Evolutionary conservation across 2,888 invertebrate species (phyloP), one percentile per base, ranked within the genome.

Genomic region (Caenorhabditis imperialis): DNA sequence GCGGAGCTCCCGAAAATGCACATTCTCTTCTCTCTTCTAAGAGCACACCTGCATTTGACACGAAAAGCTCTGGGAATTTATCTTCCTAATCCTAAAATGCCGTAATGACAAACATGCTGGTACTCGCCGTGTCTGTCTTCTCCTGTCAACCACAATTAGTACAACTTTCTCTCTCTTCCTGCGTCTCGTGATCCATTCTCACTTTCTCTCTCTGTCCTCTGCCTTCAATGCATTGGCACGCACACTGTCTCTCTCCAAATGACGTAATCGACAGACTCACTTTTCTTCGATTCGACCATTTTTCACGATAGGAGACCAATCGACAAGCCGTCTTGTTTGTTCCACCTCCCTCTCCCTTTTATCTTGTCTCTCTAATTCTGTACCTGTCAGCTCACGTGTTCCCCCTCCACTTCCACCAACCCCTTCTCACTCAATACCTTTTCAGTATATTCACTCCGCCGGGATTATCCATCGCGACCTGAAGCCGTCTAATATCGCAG

Each of bases 401-500:
- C 16, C 18, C 22, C 22, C 55, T 30, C 12, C 1, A 30, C 18
- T 22, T 35, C 27, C n/a, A n/a, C n/a, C n/a, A n/a, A n/a, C n/a
- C n/a, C n/a, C n/a, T n/a, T n/a, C n/a, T n/a, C n/a, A n/a, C n/a
- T n/a, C n/a, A n/a, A n/a, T n/a, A 30, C 53, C 30, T 42, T 82
- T 88, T 62, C 75, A 90, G 89, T 97, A 97, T 88, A 96, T 98
- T 84, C 98, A 98, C 90, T 96, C 97, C 63, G 97, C 97, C 75
- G 96, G 96, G 73, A 95, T 98, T 77, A 96, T 98, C 88, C 98
- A 98, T 89, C 86, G 94, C 94, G 98, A 99, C 90, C 91, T 99
- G 84, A 99, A 99, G 89, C 99, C 98, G 33, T 96, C 96, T 62
- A 99, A 99, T 89, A 96, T 99, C 89, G 98, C 97, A 40, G 98